These are phyloP conservation scores for Ostrea denselamellosa DNA, from an alignment of 1,140 invertebrate species.

Conservation along the genomic window DNA sequence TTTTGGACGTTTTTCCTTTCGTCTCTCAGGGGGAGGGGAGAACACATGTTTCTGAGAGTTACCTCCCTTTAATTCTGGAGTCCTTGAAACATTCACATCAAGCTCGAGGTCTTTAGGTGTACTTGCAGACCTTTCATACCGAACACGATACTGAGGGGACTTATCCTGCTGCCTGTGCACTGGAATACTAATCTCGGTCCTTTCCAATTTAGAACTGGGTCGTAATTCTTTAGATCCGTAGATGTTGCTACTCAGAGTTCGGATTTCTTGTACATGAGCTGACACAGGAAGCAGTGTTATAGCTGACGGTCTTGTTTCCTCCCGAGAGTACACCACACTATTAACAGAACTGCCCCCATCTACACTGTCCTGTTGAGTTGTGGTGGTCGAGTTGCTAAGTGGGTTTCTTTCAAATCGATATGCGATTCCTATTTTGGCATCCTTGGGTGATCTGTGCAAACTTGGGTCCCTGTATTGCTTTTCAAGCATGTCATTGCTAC, in stretches of 20 bases:
- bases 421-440: constrained; percentile 75
- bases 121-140: constrained; percentile 35
- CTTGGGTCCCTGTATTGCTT: constrained; percentile 74
- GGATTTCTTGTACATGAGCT: neutral
- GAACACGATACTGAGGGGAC: neutral
- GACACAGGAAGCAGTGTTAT: constrained; percentile 51
- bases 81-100: neutral
- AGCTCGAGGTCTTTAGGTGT: neutral
- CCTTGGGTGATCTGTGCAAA: constrained; percentile 71
- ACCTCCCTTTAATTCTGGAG: neutral
- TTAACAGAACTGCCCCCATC: neutral
- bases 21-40: constrained; percentile 53
- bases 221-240: constrained; percentile 17
- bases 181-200: neutral
- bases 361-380: neutral
- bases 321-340: neutral
- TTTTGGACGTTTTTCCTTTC: constrained; percentile 62
- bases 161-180: neutral
- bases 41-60: constrained; percentile 9
- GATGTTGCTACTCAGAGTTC: constrained; percentile 5
- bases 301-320: constrained; percentile 34
- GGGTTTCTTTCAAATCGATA: constrained; percentile 72
- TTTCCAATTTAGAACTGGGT: neutral
- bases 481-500: constrained; percentile 57
- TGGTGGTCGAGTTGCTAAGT: constrained; percentile 29